Percentiles rank a stretch among this genome's conserved stretches.
These are phyloP conservation scores for Hyaena hyaena DNA, from an alignment of 2,113 vertebrate genomes.

Conservation along the genomic window DNA sequence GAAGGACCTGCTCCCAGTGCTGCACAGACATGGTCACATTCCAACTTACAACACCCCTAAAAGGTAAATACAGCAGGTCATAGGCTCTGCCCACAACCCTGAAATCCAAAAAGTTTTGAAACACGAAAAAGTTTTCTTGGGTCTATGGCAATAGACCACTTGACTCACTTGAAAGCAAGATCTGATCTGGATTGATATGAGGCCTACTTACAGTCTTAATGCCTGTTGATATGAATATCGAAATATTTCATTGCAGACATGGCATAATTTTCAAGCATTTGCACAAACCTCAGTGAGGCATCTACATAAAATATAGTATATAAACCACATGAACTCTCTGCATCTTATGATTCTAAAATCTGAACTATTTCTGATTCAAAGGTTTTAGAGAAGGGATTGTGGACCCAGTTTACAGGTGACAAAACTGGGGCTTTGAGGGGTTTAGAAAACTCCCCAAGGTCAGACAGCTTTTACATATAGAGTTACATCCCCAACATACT, in stretches of 20 bases:
- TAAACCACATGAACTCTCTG: background rate
- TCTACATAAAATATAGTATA: background rate
- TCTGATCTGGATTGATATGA: background rate
- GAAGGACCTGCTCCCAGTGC: too few species aligned
- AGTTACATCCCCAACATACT: background rate
- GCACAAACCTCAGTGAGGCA: background rate
- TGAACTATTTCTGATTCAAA: background rate
- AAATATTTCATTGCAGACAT: background rate
- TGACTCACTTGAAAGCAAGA: background rate
- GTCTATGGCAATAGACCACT: background rate
- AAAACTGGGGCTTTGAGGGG: background rate
- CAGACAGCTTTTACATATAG: background rate
- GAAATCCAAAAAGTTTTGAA: background rate
- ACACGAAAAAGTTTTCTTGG: background rate
- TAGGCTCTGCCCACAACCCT: background rate
- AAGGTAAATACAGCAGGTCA: background rate
- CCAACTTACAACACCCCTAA: background rate
- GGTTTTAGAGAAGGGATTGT: background rate
- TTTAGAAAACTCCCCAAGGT: background rate
- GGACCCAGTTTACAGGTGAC: background rate
- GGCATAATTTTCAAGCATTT: background rate
- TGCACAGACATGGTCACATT: background rate
- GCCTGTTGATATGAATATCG: background rate
- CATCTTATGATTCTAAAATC: constrained; percentile 24
- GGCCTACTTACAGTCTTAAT: background rate